Percentiles rank a stretch among this genome's conserved stretches.
Conservation (phyloP, 92 coral and sea anemone genomes). For the Epizoanthus rinbou region DNA sequence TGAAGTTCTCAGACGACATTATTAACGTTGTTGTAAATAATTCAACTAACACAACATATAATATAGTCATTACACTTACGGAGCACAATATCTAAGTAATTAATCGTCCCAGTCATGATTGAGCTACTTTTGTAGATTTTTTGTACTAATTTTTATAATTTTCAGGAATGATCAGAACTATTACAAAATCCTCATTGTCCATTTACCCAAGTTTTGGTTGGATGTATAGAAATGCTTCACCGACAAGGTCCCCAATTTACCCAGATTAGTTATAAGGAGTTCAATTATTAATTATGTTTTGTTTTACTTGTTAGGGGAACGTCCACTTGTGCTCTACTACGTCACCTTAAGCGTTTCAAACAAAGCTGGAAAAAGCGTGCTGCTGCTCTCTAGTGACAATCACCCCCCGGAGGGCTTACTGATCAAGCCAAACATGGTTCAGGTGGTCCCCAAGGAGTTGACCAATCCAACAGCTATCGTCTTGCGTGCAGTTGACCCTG, state of each 20-base stretch:
- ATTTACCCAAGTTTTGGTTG: no score
- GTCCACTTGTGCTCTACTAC: constrained; percentile 81
- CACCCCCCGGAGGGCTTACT: constrained; percentile 88
- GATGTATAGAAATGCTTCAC: no score
- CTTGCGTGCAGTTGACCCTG: constrained; percentile 80
- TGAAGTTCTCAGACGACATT: constrained; percentile 58
- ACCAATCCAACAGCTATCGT: constrained; percentile 59
- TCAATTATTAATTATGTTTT: background rate
- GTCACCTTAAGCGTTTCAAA: constrained; percentile 73
- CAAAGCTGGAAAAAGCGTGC: constrained; percentile 55
- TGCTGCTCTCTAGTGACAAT: constrained; percentile 82
- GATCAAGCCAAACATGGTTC: constrained; percentile 63
- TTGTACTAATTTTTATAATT: no score
- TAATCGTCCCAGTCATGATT: no score
- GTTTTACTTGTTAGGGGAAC: constrained; percentile 50
- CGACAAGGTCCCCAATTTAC: background rate
- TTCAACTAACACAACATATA: no score
- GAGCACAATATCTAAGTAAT: no score
- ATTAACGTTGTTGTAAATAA: background rate
- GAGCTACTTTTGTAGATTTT: no score
- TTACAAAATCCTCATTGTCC: no score
- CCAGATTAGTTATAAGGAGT: background rate
- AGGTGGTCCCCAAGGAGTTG: constrained; percentile 77
- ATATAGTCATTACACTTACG: no score
- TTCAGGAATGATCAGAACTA: no score